Evolutionary conservation across 1,140 invertebrate genomes (phyloP).

Genomic region (Galleria mellonella): DNA sequence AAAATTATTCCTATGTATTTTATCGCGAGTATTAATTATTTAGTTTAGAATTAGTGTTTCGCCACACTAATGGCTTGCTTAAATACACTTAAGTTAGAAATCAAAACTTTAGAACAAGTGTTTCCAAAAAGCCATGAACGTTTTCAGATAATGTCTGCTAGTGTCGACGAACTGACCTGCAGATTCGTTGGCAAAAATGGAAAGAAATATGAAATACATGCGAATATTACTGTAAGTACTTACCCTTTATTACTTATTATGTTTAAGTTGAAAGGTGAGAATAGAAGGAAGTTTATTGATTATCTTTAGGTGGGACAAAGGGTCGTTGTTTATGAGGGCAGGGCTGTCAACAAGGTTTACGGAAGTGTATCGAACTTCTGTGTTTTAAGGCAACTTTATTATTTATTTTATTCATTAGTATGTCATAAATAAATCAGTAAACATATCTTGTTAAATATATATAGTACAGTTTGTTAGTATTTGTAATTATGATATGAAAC

Average conservation of each 20-base stretch:
- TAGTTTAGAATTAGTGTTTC: conserved; percentile 63
- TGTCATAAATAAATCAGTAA: no score
- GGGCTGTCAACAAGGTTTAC: conserved; percentile 70
- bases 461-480: no score
- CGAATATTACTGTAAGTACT: conserved; percentile 95
- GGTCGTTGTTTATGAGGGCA: conserved; percentile 71
- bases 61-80: conserved; percentile 93
- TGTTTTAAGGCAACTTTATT: background rate
- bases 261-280: background rate
- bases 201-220: conserved; percentile 97
- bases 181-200: conserved; percentile 96
- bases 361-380: conserved; percentile 30
- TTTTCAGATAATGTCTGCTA: conserved; percentile 97
- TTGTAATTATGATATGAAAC: background rate
- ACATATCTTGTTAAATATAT: no score
- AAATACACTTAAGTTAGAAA: conserved; percentile 97
- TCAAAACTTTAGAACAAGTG: conserved; percentile 94
- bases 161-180: conserved; percentile 98
- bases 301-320: conserved; percentile 64
- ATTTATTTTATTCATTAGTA: no score
- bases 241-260: background rate
- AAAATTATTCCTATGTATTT: conserved; percentile 64
- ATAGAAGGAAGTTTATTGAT: conserved; percentile 50
- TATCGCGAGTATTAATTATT: conserved; percentile 55
- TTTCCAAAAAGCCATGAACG: conserved; percentile 97